These are phyloP conservation scores for Shargacucullia verbasci DNA, from an alignment of 2,888 invertebrate genomes.

Conservation along the genomic window DNA sequence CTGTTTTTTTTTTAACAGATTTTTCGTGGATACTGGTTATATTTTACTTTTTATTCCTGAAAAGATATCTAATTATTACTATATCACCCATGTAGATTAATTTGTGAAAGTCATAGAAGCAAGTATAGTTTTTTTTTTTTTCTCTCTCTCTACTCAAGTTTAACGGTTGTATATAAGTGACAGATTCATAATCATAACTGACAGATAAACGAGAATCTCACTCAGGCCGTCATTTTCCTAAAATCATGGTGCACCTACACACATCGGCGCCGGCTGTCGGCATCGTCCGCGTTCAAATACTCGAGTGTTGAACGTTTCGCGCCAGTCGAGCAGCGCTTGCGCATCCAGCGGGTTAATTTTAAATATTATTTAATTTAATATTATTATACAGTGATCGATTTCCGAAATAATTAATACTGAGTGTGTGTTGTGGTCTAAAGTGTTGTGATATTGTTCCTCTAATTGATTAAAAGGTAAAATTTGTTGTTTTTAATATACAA, in stretches of 20 bases:
- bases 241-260: conserved; percentile 53
- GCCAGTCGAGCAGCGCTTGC: conserved; percentile 66
- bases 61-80: too few relatives aligned
- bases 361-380: conserved; percentile 30
- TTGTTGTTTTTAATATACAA: background rate
- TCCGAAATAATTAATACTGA: conserved; percentile 1
- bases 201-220: too few relatives aligned
- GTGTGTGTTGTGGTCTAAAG: conserved; percentile 48
- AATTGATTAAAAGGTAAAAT: conserved; percentile 16
- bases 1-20: background rate
- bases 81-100: too few relatives aligned
- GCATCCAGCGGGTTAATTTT: conserved; percentile 51
- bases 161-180: too few relatives aligned
- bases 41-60: too few relatives aligned
- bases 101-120: too few relatives aligned
- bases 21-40: background rate
- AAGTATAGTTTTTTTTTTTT: too few relatives aligned
- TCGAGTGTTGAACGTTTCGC: conserved; percentile 49
- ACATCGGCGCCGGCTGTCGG: conserved; percentile 30
- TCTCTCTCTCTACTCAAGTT: too few relatives aligned
- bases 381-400: conserved; percentile 25
- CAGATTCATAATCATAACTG: too few relatives aligned
- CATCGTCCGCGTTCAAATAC: conserved; percentile 44
- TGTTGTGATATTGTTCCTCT: conserved; percentile 34
- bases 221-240: conserved; percentile 35